Conservation (phyloP, 2,113 vertebrate genomes). For the Rhinoptilus africanus region DNA sequence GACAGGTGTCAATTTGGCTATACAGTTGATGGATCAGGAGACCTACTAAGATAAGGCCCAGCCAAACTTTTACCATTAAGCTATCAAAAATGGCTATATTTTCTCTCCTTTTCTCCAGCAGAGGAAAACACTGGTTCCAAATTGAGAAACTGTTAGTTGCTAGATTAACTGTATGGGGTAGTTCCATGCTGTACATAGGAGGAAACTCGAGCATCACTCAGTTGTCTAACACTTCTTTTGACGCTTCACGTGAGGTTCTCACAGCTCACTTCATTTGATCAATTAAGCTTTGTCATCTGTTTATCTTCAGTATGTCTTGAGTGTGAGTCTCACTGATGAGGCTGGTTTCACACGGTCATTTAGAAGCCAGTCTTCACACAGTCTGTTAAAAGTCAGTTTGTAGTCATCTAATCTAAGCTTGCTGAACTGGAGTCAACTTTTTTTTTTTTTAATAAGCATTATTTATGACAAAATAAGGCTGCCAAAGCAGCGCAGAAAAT, state of each 20-base stretch:
- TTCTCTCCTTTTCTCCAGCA: background rate
- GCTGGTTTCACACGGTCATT: background rate
- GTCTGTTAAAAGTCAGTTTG: background rate
- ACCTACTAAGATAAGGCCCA: background rate
- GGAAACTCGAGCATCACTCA: background rate
- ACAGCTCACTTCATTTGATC: background rate
- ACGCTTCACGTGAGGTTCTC: background rate
- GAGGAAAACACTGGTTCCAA: background rate
- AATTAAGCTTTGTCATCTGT: background rate
- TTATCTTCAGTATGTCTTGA: background rate
- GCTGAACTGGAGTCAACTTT: background rate
- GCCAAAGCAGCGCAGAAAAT: constrained; percentile 16
- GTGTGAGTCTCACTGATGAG: background rate
- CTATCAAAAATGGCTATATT: background rate
- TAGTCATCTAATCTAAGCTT: background rate
- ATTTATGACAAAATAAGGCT: background rate
- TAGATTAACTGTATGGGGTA: background rate
- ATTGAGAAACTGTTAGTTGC: background rate
- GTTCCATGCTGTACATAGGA: background rate
- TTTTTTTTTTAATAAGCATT: background rate
- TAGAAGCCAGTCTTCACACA: background rate
- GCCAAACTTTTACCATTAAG: background rate
- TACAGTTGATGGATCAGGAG: background rate
- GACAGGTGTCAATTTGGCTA: background rate
- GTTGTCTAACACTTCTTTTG: background rate